Evolutionary conservation across 1,140 invertebrate genomes (phyloP), one percentile per base, ranked within the genome.

Genomic region (Sycophila sp.): DNA sequence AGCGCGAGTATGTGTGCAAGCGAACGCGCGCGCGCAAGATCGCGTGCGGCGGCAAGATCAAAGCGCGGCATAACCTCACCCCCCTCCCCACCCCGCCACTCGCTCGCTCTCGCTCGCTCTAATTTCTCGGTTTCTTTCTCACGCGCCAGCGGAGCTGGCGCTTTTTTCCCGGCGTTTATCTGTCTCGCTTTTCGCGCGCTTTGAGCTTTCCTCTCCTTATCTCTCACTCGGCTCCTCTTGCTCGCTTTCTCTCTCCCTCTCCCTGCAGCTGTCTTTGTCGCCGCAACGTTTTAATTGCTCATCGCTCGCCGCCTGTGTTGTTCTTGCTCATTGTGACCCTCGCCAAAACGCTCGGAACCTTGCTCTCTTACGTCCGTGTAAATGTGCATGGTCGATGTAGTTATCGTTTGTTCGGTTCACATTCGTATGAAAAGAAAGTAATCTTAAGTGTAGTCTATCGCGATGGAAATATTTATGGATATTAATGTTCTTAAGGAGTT

Each of bases 31-130:
- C 78, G 79, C 78, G 80, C 76, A 77, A 76, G 81, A 83, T 85
- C 81, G 83, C 83, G 82, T 85, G 82, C 80, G 81, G 77, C 82
- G 83, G 83, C 80, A 62, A 84, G 78, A 83, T 85, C 83, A 84
- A 83, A 85, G 79, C 72, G 68, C 72, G 73, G 73, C 74, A 71
- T 75, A 66, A 69, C 62, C 51, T 70, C 55, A 13, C 3, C 36
- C 22, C 56, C 22, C 62, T 17, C 40, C n/a, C 2, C 24, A 7
- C 24, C 49, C 17, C n/a, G 1, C 47, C 75, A 70, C 74, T 73
- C 73, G 63, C 73, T 73, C 77, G 71, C 68, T 53, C 56, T 64
- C 45, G 17, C 28, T 55, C 65, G 58, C 64, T 66, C 64, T 56
- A 66, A 66, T 66, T 66, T 66, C 64, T 45, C 38, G 6, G 64